Conservation (phyloP, 2,888 invertebrate species). For the Aphelenchoides bicaudatus region DNA sequence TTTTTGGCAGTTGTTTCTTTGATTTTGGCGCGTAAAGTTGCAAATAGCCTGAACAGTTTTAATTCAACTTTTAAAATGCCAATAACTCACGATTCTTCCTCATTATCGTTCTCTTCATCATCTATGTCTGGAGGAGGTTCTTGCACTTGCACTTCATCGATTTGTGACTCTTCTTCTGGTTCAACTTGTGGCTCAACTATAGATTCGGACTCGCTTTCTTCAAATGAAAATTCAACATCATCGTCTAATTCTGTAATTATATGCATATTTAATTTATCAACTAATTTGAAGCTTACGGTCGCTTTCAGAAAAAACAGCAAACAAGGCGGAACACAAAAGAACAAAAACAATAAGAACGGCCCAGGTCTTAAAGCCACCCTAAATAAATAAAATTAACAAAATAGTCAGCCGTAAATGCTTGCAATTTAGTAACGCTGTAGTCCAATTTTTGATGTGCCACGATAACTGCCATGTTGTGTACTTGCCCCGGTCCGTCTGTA, state of each 20-base stretch:
- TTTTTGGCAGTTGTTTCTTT: constrained; percentile 9
- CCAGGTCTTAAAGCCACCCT: constrained; percentile 56
- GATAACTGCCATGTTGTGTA: constrained; percentile 55
- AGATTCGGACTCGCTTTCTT: constrained; percentile 30
- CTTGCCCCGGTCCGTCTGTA: constrained; percentile 40
- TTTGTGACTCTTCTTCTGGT: too few species aligned
- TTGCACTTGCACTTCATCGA: neutral
- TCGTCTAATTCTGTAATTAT: constrained; percentile 23
- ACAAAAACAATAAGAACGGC: constrained; percentile 56
- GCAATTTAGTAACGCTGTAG: constrained; percentile 53
- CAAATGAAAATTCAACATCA: constrained; percentile 24
- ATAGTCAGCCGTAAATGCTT: neutral
- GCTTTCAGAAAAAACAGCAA: constrained; percentile 55
- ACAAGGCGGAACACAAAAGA: constrained; percentile 51
- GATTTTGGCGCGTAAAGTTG: neutral
- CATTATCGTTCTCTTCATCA: constrained; percentile 29
- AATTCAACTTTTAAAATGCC: neutral
- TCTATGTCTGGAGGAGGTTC: constrained; percentile 9
- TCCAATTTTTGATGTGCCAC: constrained; percentile 50
- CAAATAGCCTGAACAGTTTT: neutral
- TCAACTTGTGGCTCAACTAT: neutral
- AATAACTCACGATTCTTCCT: constrained; percentile 1
- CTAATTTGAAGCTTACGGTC: constrained; percentile 31
- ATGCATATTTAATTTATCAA: too few species aligned
- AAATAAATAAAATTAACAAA: constrained; percentile 11